These are phyloP conservation scores for Aepyceros melampus DNA, from an alignment of 2,113 vertebrate genomes.

Conservation along the genomic window DNA sequence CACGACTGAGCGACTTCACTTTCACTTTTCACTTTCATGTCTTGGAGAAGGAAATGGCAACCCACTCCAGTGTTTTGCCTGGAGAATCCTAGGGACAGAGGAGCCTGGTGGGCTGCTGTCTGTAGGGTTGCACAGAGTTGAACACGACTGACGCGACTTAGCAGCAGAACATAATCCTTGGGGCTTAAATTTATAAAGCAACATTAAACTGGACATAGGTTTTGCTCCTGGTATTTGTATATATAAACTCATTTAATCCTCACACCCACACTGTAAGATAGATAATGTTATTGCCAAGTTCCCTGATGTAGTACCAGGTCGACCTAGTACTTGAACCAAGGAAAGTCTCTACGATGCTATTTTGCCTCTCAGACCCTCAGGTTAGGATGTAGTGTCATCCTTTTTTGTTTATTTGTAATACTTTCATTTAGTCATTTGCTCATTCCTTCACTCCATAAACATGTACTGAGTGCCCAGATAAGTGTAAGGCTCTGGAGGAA, in stretches of 20 bases:
- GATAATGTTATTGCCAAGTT: background rate
- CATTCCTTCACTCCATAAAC: background rate
- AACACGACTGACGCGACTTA: no score
- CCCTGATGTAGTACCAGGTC: rapidly evolving
- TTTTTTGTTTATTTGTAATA: background rate
- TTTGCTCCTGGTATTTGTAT: background rate
- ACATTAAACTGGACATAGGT: background rate
- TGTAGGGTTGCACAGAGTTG: no score
- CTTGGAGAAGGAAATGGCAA: no score
- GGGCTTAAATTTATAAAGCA: conserved; percentile 4
- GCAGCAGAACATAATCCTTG: background rate
- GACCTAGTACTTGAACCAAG: background rate
- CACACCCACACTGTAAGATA: background rate
- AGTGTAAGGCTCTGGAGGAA: background rate
- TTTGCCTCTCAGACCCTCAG: background rate
- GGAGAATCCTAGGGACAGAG: no score
- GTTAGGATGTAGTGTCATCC: background rate
- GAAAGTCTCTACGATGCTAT: background rate
- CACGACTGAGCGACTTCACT: no score
- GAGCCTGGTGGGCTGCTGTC: no score
- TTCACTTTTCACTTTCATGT: no score
- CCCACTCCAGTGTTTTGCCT: no score
- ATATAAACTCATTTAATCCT: background rate
- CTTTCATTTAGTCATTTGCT: background rate
- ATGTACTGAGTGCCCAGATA: background rate